These are phyloP conservation scores for Pangasianodon gigas DNA, from an alignment of 2,113 vertebrate genomes.

Conservation along the genomic window DNA sequence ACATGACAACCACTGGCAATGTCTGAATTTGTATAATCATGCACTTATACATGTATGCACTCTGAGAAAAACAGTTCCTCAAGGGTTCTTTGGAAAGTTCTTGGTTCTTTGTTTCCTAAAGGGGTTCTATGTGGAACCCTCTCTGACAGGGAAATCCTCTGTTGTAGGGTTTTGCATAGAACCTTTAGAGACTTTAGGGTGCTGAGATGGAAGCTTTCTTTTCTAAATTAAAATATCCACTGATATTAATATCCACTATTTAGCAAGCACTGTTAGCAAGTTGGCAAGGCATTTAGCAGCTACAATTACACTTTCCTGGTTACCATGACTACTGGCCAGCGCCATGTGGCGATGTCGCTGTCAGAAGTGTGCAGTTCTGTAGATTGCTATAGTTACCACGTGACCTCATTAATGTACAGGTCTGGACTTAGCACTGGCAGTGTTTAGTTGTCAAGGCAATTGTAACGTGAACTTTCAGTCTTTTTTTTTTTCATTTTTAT, in stretches of 20 bases:
- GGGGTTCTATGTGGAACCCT: neutral
- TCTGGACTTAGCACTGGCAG: neutral
- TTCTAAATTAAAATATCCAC: neutral
- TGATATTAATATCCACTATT: neutral
- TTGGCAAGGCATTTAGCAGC: neutral
- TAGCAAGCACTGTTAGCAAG: neutral
- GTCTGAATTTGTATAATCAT: neutral
- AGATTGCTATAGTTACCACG: neutral
- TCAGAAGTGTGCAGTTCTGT: neutral
- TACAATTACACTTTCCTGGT: neutral
- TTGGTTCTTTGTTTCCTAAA: neutral
- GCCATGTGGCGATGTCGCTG: neutral
- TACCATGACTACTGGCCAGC: neutral
- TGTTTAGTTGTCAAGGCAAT: neutral
- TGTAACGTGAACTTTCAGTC: neutral
- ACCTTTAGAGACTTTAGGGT: neutral
- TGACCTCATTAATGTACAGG: neutral
- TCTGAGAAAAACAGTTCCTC: neutral
- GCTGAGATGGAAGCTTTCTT: neutral
- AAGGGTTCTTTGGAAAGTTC: neutral
- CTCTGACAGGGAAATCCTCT: neutral
- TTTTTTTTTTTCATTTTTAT: neutral
- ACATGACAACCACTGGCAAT: neutral
- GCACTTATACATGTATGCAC: neutral
- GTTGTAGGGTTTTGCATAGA: neutral